Base-by-base conservation (phyloP, 2,888 invertebrate genomes). In the Cataglyphis cursor region DNA sequence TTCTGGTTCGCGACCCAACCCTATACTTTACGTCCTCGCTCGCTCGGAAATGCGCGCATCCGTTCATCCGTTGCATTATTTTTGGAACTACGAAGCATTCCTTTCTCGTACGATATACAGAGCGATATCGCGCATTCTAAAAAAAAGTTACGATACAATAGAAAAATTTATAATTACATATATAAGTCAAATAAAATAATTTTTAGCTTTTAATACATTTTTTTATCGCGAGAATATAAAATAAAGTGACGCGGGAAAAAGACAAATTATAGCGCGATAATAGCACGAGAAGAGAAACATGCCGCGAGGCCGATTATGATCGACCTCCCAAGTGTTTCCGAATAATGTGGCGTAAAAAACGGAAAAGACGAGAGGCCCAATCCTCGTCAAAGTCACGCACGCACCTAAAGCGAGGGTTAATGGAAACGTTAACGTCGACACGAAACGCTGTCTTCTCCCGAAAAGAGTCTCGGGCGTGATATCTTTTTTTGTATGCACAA, bases 361-460 rank as follows among this genome's bases (percentile, higher is more conserved):
- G 38, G 24, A 21, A n/a, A 75, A 64, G 15, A 66, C 59, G 70
- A 31, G 76, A 73, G 62, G 68, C 57, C 38, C 51, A 82, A 90
- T 90, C 90, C 90, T 89, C 90, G 89, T 90, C 90, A 91, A 91
- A 89, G 90, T 90, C 90, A 88, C 86, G 89, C 91, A 85, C 64
- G 81, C 74, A 38, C 75, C 81, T 83, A 85, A 89, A 83, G 72
- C 48, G 75, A 44, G 64, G 70, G 70, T 81, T 90, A 90, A 90
- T 90, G 90, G 88, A 90, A 87, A 90, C 83, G 90, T 90, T 90
- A 83, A 82, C 89, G 90, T 87, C 85, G 87, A 89, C 88, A 61
- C 28, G 88, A 70, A 74, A 76, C 59, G 82, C 82, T 66, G 61
- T 48, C 75, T 74, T 82, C 81, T 31, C 9, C 38, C 54, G 24